A percentile compares a stretch with the other conserved stretches of the same genome.
phyloP scores from a whole-genome alignment of 2,113 vertebrate genomes.

The Caloenas nicobarica region DNA sequence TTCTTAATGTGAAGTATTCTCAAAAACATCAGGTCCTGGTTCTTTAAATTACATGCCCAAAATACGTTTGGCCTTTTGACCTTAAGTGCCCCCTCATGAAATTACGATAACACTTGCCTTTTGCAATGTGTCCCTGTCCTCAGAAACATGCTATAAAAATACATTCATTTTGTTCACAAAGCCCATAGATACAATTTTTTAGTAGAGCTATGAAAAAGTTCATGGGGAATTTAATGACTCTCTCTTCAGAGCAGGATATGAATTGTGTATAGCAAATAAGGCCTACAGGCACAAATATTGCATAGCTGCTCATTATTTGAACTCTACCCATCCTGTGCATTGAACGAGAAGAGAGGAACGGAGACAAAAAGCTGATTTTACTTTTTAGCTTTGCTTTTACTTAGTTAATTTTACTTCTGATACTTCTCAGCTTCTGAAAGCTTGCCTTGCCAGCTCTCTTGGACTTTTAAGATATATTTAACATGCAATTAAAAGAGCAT shows the following conservation, averaged over 20 bases:
- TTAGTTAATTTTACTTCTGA: neutral
- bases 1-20: neutral
- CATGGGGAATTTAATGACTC: constrained; percentile 55
- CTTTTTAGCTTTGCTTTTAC: neutral
- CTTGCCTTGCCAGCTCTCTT: neutral
- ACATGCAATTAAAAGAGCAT: constrained; percentile 11
- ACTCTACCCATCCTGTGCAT: neutral
- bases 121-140: neutral
- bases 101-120: neutral
- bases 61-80: constrained; percentile 8
- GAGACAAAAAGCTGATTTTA: neutral
- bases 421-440: neutral
- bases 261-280: constrained; percentile 64
- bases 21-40: neutral
- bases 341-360: neutral
- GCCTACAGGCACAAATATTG: constrained; percentile 47
- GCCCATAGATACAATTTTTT: neutral
- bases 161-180: constrained; percentile 35
- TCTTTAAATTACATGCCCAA: neutral
- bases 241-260: constrained; percentile 60
- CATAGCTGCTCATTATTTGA: constrained; percentile 28
- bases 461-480: constrained; percentile 19
- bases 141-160: constrained; percentile 25
- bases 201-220: constrained; percentile 23
- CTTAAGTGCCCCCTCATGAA: neutral